These are phyloP conservation scores for Trichopria drosophilae DNA, from an alignment of 2,888 invertebrate species.

Conservation along the genomic window DNA sequence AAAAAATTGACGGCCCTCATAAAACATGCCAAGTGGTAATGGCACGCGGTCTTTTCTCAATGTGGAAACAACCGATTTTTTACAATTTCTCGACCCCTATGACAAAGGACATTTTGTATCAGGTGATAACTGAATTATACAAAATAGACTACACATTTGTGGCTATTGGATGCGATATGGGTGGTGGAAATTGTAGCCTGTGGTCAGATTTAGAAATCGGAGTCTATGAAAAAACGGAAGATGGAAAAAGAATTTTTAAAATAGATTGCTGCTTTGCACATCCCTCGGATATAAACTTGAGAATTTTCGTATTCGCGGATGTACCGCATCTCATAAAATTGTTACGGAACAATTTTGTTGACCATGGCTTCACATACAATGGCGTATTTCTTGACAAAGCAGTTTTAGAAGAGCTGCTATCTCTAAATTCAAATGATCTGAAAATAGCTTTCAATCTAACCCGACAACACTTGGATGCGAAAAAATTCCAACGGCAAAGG, in stretches of 20 bases:
- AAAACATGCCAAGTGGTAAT: constrained; percentile 19
- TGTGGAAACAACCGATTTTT: constrained; percentile 30
- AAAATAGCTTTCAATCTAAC: too few species aligned
- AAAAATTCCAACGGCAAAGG: too few species aligned
- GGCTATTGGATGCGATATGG: constrained; percentile 22
- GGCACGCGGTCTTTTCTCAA: constrained; percentile 15
- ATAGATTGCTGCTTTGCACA: not conserved
- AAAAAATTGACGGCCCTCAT: constrained; percentile 21
- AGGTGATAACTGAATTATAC: constrained; percentile 19
- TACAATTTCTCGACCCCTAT: constrained; percentile 25
- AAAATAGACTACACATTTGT: constrained; percentile 22
- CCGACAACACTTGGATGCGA: too few species aligned
- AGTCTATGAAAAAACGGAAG: too few species aligned
- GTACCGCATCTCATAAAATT: constrained; percentile 11
- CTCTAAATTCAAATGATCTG: too few species aligned
- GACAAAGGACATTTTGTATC: constrained; percentile 21
- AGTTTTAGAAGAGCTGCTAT: not conserved
- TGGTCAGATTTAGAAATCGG: not conserved
- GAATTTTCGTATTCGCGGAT: constrained; percentile 4
- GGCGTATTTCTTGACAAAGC: constrained; percentile 4
- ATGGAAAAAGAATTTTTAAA: too few species aligned
- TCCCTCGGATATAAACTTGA: not conserved
- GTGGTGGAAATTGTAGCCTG: not conserved
- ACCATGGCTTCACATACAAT: not conserved
- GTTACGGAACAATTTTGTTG: constrained; percentile 1